Conservation (phyloP, 1,140 invertebrate species). For the Sycophila sp. region DNA sequence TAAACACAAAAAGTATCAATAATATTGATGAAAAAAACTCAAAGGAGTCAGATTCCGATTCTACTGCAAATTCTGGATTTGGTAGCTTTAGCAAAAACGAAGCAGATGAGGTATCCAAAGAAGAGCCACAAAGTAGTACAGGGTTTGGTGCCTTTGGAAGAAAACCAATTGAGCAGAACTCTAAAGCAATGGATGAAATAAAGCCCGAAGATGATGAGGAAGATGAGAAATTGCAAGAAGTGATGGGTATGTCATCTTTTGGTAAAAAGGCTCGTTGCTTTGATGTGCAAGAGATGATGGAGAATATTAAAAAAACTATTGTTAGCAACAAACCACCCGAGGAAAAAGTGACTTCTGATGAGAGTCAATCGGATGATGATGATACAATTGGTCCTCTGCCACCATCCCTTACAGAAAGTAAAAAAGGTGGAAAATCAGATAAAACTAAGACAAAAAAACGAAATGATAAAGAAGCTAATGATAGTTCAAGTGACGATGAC, state of each 20-base stretch:
- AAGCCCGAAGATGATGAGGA: constrained; percentile 73
- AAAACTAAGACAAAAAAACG: constrained; percentile 33
- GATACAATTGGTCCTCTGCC: constrained; percentile 72
- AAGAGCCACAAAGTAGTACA: constrained; percentile 41
- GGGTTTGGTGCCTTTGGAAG: constrained; percentile 73
- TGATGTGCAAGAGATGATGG: constrained; percentile 71
- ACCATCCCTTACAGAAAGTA: constrained; percentile 62
- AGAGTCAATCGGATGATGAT: constrained; percentile 53
- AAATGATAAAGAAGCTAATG: constrained; percentile 47
- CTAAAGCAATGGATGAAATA: constrained; percentile 71
- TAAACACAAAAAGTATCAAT: constrained; percentile 49
- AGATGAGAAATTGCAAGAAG: constrained; percentile 71
- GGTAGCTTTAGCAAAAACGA: constrained; percentile 69
- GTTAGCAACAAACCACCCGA: constrained; percentile 59
- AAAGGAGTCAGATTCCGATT: constrained; percentile 39
- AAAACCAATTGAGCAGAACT: constrained; percentile 57
- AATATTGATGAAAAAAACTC: constrained; percentile 42
- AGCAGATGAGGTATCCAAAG: constrained; percentile 41
- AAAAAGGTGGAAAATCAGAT: constrained; percentile 39
- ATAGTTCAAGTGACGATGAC: constrained; percentile 58
- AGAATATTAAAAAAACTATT: constrained; percentile 61
- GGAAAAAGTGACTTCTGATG: constrained; percentile 46
- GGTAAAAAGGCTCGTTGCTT: constrained; percentile 83
- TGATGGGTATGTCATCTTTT: constrained; percentile 81
- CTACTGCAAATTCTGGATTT: constrained; percentile 54